Evolutionary conservation across 1,140 invertebrate genomes (phyloP).

Genomic region (Lepidurus couesii): DNA sequence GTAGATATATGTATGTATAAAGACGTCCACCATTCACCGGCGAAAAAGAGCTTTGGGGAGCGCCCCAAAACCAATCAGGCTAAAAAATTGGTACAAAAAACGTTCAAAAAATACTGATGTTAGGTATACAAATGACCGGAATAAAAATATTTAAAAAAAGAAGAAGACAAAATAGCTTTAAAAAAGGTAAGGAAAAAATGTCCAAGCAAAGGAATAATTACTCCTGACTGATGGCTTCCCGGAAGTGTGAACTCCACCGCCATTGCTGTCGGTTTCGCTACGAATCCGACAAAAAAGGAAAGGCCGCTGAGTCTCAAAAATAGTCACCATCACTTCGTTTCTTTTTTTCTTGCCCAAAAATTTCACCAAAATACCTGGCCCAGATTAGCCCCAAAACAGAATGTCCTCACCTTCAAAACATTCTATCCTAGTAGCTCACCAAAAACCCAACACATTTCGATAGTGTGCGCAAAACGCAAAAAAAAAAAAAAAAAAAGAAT

Average conservation of each 20-base stretch:
- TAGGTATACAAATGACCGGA: conserved; percentile 25
- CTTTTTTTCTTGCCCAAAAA: background rate
- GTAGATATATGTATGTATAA: background rate
- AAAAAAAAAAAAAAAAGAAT: background rate
- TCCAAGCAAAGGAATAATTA: conserved; percentile 2
- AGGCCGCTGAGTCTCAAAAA: conserved; percentile 31
- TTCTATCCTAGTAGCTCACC: background rate
- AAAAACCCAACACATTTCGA: background rate
- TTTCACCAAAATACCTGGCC: background rate
- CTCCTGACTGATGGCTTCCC: conserved; percentile 30
- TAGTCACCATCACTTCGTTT: background rate
- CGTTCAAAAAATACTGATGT: conserved; percentile 30
- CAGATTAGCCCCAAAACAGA: background rate
- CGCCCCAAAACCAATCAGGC: conserved; percentile 1
- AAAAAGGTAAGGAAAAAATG: conserved; percentile 22
- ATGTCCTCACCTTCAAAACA: background rate
- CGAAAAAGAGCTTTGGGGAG: conserved; percentile 16
- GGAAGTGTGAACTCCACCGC: conserved; percentile 36
- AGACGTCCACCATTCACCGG: conserved; percentile 17
- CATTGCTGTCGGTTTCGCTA: conserved; percentile 40
- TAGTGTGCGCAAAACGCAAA: background rate
- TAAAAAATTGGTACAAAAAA: conserved; percentile 2
- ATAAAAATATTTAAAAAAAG: conserved; percentile 25
- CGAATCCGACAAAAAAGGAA: conserved; percentile 38
- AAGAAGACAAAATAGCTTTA: conserved; percentile 33